Evolutionary conservation across 2,797 vertebrate species (phyloP).

Genomic region (Sciurus carolinensis): DNA sequence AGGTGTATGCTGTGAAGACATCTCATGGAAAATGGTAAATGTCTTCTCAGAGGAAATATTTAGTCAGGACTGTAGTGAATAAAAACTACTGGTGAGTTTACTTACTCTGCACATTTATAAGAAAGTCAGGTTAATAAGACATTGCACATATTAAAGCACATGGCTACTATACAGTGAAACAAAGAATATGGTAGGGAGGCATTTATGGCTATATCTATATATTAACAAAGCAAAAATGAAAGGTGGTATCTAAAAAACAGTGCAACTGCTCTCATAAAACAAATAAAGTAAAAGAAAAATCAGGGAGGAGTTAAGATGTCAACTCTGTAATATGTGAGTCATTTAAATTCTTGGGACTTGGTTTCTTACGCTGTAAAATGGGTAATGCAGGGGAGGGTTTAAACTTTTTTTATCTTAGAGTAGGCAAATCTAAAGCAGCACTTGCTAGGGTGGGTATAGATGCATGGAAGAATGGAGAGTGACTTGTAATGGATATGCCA

Average conservation of each 20-base stretch:
- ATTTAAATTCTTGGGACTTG: slow-evolving; percentile 31
- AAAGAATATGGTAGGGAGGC: neutral
- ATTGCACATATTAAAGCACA: neutral
- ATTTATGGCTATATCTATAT: neutral
- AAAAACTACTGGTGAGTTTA: neutral
- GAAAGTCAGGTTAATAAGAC: neutral
- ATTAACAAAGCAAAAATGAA: slow-evolving; percentile 55
- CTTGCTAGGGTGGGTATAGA: no score
- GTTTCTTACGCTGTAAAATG: slow-evolving; percentile 31
- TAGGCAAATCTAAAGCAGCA: neutral
- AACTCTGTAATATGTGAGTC: neutral
- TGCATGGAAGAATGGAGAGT: no score
- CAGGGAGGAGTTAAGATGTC: neutral
- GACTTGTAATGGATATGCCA: no score
- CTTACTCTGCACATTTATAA: slow-evolving; percentile 2
- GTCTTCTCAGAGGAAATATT: slow-evolving; percentile 33
- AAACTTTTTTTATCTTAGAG: neutral
- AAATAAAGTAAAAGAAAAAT: neutral
- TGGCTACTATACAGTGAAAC: neutral
- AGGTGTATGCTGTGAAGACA: neutral
- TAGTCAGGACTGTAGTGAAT: neutral
- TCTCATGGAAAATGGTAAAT: neutral
- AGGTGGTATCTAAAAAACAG: slow-evolving; percentile 41
- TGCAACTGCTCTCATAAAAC: neutral
- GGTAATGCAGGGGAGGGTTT: neutral